Base-by-base conservation (phyloP, 2,113 vertebrate genomes). In the Corythoichthys haematopterus region DNA sequence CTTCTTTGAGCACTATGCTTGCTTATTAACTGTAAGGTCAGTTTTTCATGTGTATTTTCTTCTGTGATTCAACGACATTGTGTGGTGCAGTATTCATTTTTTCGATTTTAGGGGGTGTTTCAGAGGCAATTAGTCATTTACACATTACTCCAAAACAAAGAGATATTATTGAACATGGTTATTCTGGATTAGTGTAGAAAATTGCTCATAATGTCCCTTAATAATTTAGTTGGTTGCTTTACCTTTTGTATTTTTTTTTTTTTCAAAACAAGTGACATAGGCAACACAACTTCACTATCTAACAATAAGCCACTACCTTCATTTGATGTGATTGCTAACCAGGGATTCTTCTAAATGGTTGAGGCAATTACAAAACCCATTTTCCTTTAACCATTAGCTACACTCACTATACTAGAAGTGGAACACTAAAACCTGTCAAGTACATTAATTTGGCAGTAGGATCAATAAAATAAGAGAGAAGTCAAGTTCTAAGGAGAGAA, bases 331-430 rank as follows among this genome's bases (percentile, higher is more conserved):
- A 84, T 81, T 82, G 76, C 68, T 80, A 83, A 84, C 74, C 75
- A 0, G 46, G 73, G 75, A 56, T 40, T 40, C 80, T 72, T 66
- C 52, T 82, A 78, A 79, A 80, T 74, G 78, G 71, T 83, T 74
- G 69, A 86, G 75, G 85, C 80, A 84, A 89, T 87, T 85, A 85
- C 73, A 83, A 87, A 87, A 85, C n/a, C 74, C 76, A 87, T 84
- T 81, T 87, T 82, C 80, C 82, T 78, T 71, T 50, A 76, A 65
- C 82, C 79, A 85, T 88, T 89, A 84, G 84, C 80, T 73, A 71
- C 80, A 57, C 52, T 53, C 56, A 40, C 3, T 65, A 64, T 37
- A 69, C 74, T 28, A 55, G 72, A 87, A 85, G 80, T 72, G 73
- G 71, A 85, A 78, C 75, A 72, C 65, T 85, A 70, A 78, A 77